Conservation (phyloP, 1,140 invertebrate species). For the Diorhabda sublineata region DNA sequence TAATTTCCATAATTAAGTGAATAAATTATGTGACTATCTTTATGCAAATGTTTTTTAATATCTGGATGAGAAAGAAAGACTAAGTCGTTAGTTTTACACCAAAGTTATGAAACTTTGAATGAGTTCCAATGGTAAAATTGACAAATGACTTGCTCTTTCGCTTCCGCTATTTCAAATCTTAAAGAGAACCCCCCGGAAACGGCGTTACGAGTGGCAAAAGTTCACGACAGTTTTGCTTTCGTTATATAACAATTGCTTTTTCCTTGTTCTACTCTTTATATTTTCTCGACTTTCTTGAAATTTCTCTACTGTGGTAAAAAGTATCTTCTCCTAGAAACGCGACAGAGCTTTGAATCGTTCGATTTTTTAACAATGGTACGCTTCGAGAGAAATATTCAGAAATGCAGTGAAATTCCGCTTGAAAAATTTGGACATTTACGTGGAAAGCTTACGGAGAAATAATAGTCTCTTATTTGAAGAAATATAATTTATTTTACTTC, state of each 20-base stretch:
- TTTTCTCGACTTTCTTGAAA: not conserved
- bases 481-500: too few species aligned
- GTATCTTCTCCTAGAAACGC: not conserved
- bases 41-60: too few species aligned
- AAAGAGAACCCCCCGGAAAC: not conserved
- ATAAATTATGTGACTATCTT: too few species aligned
- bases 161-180: not conserved
- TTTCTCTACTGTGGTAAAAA: not conserved
- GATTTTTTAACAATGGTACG: not conserved
- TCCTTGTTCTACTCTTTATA: not conserved
- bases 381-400: too few species aligned
- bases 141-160: not conserved
- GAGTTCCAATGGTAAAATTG: not conserved
- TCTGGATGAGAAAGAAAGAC: not conserved
- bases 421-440: too few species aligned
- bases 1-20: too few species aligned
- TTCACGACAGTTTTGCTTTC: not conserved
- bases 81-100: not conserved
- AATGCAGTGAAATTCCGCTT: too few species aligned
- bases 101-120: constrained; percentile 1
- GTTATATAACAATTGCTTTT: not conserved
- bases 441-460: too few species aligned
- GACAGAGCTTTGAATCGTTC: not conserved
- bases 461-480: too few species aligned
- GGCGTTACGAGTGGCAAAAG: not conserved